Base-by-base conservation (phyloP, 2,113 vertebrate species). In the Larimichthys polyactis region DNA sequence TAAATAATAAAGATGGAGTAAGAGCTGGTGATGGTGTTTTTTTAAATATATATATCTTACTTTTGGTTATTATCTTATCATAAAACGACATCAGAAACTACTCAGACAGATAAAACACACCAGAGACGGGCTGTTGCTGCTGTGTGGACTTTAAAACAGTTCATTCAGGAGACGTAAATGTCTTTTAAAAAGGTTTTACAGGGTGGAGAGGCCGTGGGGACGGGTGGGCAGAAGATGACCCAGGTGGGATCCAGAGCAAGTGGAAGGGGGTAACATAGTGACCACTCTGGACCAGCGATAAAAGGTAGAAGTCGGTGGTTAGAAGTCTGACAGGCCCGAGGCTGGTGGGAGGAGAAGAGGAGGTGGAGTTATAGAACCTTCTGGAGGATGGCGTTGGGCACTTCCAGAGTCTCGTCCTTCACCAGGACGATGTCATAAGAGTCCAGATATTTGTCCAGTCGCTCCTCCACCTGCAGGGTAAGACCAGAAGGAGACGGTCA, bases 341-440 rank as follows among this genome's bases (percentile, higher is more conserved):
- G 48, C 16, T 40, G 77, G 46, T 36, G 68, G 78, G 49, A 1
- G 55, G 49, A 27, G 60, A 49, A 52, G 58, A 19, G 48, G 9
- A 59, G 46, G 65, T 14, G 54, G 59, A 83, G 81, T 96, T 95
- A 99, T 86, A 99, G 94, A 88, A 99, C 97, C 94, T 99, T 99
- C 94, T 99, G 98, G 69, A 99, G 94, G 88, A 99, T 98, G 73
- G 98, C 97, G 84, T 99, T 99, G 91, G 97, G 97, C 73, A 99
- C 96, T 90, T 99, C 97, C 90, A 99, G 75, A 65, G 98, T 98
- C 91, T 99, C 98, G 49, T 99, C 98, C 91, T 96, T 97, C 81
- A 99, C 97, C 85, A 99, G 94, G 87, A 99, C 98, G 75, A 99
- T 97, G 92, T 99, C 97, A 0, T 99, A 99, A 89, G 95, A 96